Evolutionary conservation across 2,888 invertebrate genomes (phyloP).

Genomic region (Chymomyza caudatula): DNA sequence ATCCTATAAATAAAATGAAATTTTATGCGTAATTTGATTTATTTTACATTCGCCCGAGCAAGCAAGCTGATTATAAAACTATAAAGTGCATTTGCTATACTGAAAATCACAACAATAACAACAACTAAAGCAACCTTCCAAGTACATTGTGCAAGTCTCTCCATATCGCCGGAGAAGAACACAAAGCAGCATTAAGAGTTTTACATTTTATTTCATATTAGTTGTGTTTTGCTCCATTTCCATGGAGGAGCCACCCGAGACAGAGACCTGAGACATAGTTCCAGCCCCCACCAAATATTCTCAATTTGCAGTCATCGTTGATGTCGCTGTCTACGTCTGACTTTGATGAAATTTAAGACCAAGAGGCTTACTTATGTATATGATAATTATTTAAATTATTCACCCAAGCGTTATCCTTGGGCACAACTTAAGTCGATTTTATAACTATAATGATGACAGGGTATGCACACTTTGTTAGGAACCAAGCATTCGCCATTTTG

Average conservation of each 20-base stretch:
- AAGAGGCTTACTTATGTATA: background rate
- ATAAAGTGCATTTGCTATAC: slow-evolving; percentile 19
- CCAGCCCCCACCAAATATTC: no score
- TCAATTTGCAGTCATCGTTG: no score
- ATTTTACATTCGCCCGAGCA: slow-evolving; percentile 22
- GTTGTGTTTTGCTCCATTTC: no score
- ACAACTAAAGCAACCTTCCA: slow-evolving; percentile 10
- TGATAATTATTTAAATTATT: background rate
- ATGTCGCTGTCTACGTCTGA: no score
- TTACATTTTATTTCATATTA: no score
- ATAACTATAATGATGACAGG: background rate
- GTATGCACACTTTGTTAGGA: background rate
- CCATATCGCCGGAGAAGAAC: background rate
- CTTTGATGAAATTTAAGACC: slow-evolving; percentile 14
- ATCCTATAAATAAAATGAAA: slow-evolving; percentile 22
- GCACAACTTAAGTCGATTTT: slow-evolving; percentile 13
- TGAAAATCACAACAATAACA: background rate
- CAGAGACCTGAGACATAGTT: no score
- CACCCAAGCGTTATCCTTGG: slow-evolving; percentile 21
- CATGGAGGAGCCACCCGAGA: no score
- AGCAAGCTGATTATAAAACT: slow-evolving; percentile 32
- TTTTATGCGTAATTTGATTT: slow-evolving; percentile 55
- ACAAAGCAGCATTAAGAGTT: slow-evolving; percentile 5
- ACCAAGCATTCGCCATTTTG: background rate
- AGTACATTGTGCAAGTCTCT: background rate